Conservation (phyloP, 2,113 vertebrate species). For the Phalacrocorax pelagicus region DNA sequence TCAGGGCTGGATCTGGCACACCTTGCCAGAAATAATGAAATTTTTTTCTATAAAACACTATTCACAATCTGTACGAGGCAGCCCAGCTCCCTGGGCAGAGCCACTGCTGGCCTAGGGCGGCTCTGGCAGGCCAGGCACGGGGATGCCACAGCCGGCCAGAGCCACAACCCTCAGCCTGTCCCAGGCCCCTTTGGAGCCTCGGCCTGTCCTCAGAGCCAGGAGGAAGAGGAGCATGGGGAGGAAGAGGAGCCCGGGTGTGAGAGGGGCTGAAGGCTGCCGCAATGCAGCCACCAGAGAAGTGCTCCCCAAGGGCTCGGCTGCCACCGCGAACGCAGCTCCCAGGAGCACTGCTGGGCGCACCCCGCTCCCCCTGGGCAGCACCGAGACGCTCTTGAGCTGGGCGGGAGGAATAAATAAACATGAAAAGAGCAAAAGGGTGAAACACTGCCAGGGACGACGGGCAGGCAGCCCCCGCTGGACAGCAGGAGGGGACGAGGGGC, state of each 20-base stretch:
- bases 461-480: background rate
- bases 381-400: rapidly evolving
- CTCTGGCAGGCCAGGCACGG: rapidly evolving
- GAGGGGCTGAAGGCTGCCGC: background rate
- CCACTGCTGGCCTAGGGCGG: background rate
- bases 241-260: background rate
- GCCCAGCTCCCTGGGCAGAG: background rate
- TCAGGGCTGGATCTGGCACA: background rate
- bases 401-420: background rate
- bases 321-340: rapidly evolving
- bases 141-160: background rate
- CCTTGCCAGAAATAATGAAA: background rate
- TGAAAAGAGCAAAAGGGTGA: background rate
- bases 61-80: rapidly evolving
- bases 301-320: background rate
- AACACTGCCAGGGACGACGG: rapidly evolving
- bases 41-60: background rate
- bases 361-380: background rate
- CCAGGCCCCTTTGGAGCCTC: background rate
- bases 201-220: background rate
- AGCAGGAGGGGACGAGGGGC: background rate
- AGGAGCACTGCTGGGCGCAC: rapidly evolving
- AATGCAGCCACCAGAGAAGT: rapidly evolving
- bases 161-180: rapidly evolving
- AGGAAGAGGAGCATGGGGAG: background rate